Evolutionary conservation across 2,888 invertebrate species (phyloP), one percentile per base, ranked within the genome.

Genomic region (Caenorhabditis imperialis): DNA sequence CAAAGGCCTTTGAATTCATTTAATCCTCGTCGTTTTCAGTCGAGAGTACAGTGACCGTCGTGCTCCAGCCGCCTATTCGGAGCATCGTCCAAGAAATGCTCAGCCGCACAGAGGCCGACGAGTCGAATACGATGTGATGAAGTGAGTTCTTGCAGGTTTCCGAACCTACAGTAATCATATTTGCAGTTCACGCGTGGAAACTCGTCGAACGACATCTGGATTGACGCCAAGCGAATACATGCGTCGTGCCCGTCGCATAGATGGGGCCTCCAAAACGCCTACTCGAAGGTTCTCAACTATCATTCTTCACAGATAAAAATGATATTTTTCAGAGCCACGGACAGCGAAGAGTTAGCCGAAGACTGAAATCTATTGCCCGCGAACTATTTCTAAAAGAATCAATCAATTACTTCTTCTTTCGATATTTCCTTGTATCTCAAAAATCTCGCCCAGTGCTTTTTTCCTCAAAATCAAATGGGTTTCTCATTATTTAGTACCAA

Each of bases 211-310:
- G n/a, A n/a, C 51, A 6, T 44, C 51, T 18, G 55, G 38, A 44
- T 42, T 67, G 67, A 57, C 67, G 18, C 67, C 57, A 2, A 50
- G 50, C n/a, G 67, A 67, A 23, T 67, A 57, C 30, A 67, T 67
- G 67, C 33, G 67, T 25, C 38, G 51, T 12, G 57, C 51, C 5
- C 42, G 67, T 27, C 30, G 48, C 10, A 18, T 57, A 8, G 67
- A 51, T 14, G 50, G 44, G 4, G 33, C 27, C 0, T 67, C 67
- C 25, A 67, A 57, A 48, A 67, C 67, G 16, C 67, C 67, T 3
- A 67, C 67, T 1, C 50, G 67, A 25, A 57, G 40, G 20, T n/a
- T n/a, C n/a, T n/a, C n/a, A n/a, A n/a, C n/a, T n/a, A n/a, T n/a
- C n/a, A n/a, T n/a, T n/a, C n/a, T n/a, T n/a, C n/a, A n/a, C n/a